Evolutionary conservation across 2,113 vertebrate species (phyloP).

Genomic region (Oceanodroma tethys): DNA sequence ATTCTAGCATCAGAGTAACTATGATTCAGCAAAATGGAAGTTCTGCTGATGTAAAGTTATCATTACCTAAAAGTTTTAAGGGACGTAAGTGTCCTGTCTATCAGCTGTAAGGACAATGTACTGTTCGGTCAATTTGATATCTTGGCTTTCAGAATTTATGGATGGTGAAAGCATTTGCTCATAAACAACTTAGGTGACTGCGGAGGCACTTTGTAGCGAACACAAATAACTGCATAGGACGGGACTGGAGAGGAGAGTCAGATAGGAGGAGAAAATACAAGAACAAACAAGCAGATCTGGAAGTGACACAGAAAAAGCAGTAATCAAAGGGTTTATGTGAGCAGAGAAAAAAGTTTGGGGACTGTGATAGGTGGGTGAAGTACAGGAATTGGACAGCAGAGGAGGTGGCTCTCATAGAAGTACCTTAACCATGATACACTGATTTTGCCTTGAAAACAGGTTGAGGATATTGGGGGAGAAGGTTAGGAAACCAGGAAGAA

Average conservation of each 20-base stretch:
- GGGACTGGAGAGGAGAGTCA: background rate
- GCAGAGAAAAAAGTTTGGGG: background rate
- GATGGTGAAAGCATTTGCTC: background rate
- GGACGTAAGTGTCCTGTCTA: background rate
- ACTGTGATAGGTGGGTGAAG: background rate
- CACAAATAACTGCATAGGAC: background rate
- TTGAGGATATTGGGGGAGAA: background rate
- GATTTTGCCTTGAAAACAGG: background rate
- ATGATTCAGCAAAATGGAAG: background rate
- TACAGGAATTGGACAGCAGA: background rate
- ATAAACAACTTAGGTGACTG: background rate
- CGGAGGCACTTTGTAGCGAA: background rate
- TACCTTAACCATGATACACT: background rate
- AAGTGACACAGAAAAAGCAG: background rate
- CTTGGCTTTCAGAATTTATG: background rate
- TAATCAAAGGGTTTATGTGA: background rate
- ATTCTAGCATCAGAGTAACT: background rate
- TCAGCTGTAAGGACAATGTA: background rate
- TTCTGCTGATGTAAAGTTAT: background rate
- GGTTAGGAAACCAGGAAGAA: background rate
- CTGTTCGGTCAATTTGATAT: background rate
- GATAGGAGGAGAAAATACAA: background rate
- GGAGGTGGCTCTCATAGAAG: background rate
- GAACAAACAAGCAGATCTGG: background rate
- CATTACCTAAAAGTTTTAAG: background rate